Conservation (phyloP, 1,140 invertebrate species). For the Pantala flavescens region DNA sequence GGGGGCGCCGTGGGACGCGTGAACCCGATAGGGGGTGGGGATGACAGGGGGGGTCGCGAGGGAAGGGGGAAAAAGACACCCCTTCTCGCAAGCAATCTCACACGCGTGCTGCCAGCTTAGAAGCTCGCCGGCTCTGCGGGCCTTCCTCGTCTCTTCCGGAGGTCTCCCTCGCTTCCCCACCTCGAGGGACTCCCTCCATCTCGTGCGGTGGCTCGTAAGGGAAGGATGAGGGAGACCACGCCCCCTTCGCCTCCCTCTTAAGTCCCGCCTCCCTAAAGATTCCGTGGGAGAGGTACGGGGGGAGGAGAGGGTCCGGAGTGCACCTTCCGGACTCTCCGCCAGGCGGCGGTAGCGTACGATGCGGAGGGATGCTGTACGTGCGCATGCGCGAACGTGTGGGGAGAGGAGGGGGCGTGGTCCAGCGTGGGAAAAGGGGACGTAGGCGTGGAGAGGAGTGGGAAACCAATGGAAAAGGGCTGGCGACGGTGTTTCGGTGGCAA, state of each 20-base stretch:
- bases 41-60: background rate
- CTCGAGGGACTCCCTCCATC: no score
- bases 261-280: background rate
- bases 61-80: background rate
- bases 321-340: background rate
- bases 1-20: background rate
- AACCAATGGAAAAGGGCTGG: background rate
- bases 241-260: background rate
- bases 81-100: background rate
- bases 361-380: background rate
- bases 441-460: background rate
- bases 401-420: background rate
- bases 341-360: background rate
- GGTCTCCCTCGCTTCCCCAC: no score
- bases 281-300: background rate
- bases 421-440: background rate
- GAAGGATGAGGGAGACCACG: background rate
- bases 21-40: background rate
- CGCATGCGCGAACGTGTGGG: background rate
- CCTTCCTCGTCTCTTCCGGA: background rate
- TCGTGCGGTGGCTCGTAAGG: background rate
- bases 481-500: background rate
- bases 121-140: background rate
- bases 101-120: background rate
- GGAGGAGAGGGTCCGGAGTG: background rate